Evolutionary conservation across 2,888 invertebrate species (phyloP).

Genomic region (Cosmia trapezina): DNA sequence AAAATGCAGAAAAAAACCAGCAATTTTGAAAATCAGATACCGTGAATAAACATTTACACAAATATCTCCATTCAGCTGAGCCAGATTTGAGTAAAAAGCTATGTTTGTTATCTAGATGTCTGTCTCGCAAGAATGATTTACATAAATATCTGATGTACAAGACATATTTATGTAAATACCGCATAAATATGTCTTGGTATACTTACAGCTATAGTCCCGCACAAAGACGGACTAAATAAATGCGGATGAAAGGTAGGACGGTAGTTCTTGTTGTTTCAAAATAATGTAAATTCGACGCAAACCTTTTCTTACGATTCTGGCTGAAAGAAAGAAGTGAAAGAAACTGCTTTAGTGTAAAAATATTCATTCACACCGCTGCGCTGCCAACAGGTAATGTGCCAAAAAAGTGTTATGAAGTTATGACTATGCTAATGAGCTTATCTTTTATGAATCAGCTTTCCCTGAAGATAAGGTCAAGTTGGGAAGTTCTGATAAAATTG

Average conservation of each 20-base stretch:
- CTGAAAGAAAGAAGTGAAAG: background rate
- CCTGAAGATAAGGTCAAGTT: constrained; percentile 7
- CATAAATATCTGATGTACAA: constrained; percentile 57
- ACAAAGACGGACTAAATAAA: constrained; percentile 33
- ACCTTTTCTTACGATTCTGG: background rate
- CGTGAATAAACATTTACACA: constrained; percentile 44
- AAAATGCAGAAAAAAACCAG: background rate
- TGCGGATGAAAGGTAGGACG: constrained; percentile 35
- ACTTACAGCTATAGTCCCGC: constrained; percentile 1
- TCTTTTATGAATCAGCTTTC: constrained; percentile 16
- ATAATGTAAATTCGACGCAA: constrained; percentile 19
- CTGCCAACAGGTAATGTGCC: constrained; percentile 12
- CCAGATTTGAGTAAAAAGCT: constrained; percentile 37
- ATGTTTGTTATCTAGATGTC: constrained; percentile 47
- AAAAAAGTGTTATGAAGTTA: background rate
- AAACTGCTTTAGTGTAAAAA: background rate
- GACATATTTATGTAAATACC: constrained; percentile 54
- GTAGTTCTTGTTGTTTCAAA: constrained; percentile 16
- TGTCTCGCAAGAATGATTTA: constrained; percentile 57
- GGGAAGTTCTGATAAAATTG: background rate
- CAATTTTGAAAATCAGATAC: constrained; percentile 30
- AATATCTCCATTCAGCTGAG: constrained; percentile 33
- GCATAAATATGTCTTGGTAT: constrained; percentile 40
- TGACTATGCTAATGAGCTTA: constrained; percentile 9
- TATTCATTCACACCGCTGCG: constrained; percentile 10